Base-by-base conservation (phyloP, 2,888 invertebrate species). In the Listrodromus nycthemerus region DNA sequence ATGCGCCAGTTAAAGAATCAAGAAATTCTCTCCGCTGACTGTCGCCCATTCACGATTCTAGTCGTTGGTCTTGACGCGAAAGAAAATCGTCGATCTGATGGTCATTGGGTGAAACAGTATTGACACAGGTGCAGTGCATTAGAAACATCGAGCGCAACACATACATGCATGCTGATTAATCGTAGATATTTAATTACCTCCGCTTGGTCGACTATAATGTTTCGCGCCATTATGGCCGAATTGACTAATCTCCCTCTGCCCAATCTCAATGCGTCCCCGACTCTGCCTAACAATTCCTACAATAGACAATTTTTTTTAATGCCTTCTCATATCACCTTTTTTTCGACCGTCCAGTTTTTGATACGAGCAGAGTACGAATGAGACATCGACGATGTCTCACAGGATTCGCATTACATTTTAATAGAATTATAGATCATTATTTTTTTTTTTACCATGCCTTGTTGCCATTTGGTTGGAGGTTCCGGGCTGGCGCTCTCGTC, bases 181-280 rank as follows among this genome's bases (percentile, higher is more conserved):
- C 58, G 58, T 71, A 5, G 21, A 27, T 73, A 16, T 21, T 74
- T 58, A 85, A 84, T 91, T 93, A 93, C 93, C 93, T 93, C 92
- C 85, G 89, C 89, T 88, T 84, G 89, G 76, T 91, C 88, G 82
- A 87, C 87, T 85, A 93, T 86, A 91, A 90, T 89, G 91, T 93
- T 93, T 92, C 89, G 91, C 83, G 91, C 89, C 89, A 93, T 90
- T 85, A 89, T 87, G 85, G 91, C 88, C 69, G 91, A 91, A 92
- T 92, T 93, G 86, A 93, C 90, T 86, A 93, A 90, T 88, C 92
- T 89, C 87, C 92, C 93, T 89, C 90, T 88, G 89, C 90, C 90
- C 78, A 93, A 89, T 91, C 93, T 91, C 88, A 93, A 86, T 84
- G 90, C 86, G 87, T 93, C 92, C 76, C 88, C 88, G 85, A 92